Evolutionary conservation across 1,140 invertebrate genomes (phyloP).

Genomic region (Akabosia matsudoensis): DNA sequence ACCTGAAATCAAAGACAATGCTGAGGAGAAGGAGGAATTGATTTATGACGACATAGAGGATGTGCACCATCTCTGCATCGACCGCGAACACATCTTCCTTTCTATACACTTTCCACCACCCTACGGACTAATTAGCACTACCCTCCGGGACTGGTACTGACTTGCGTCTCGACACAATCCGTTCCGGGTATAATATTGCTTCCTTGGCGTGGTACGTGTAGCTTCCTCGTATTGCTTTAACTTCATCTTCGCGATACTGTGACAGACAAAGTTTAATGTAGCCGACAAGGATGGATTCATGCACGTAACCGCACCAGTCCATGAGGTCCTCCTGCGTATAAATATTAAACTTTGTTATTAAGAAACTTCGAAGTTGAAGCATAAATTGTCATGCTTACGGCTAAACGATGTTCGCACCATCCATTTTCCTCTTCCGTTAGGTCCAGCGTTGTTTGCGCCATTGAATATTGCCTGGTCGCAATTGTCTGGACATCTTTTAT

Average conservation of each 20-base stretch:
- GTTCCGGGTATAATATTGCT: neutral
- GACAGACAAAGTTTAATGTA: neutral
- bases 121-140: too few species aligned
- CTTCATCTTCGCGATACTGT: neutral
- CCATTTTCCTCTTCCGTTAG: neutral
- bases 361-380: neutral
- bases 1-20: neutral
- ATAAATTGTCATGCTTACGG: neutral
- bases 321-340: neutral
- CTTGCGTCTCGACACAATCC: neutral
- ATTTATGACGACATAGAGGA: constrained; percentile 15
- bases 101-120: neutral
- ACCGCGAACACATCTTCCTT: neutral
- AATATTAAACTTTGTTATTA: neutral
- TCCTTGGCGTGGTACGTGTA: neutral
- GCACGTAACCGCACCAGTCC: neutral
- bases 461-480: neutral
- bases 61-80: neutral
- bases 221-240: neutral
- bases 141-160: neutral
- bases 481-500: neutral
- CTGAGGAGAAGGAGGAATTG: constrained; percentile 6
- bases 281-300: neutral
- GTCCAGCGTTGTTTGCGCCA: neutral
- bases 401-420: neutral